Evolutionary conservation across 2,797 vertebrate species (phyloP).

Genomic region (Tragelaphus eurycerus): DNA sequence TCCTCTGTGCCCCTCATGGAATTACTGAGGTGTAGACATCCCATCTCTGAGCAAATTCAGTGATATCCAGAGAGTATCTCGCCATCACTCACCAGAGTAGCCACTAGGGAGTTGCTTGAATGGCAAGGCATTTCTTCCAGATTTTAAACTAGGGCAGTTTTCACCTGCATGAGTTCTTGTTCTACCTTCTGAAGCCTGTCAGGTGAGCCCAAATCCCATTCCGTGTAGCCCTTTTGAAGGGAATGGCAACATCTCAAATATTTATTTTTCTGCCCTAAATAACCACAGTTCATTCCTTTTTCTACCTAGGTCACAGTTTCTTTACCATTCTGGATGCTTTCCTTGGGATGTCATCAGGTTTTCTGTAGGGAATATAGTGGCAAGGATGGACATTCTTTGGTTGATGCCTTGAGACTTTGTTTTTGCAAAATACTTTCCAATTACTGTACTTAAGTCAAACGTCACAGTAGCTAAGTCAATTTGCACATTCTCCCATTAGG

Average conservation of each 20-base stretch:
- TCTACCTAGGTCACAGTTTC: not conserved
- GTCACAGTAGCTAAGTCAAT: not conserved
- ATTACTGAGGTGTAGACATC: not conserved
- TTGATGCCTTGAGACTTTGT: not conserved
- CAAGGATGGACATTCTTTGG: not conserved
- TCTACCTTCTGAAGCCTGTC: not conserved
- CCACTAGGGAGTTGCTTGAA: not conserved
- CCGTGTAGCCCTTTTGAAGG: not conserved
- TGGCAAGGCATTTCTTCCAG: not conserved
- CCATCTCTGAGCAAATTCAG: not conserved
- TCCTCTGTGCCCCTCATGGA: not conserved
- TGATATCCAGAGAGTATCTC: not conserved
- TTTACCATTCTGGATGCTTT: not conserved
- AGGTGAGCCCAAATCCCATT: not conserved
- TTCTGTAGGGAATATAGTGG: not conserved
- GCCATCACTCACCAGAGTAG: rapidly evolving
- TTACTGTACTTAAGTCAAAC: not conserved
- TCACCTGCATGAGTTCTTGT: not conserved
- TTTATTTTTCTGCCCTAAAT: not conserved
- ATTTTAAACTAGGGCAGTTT: not conserved
- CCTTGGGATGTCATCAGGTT: not conserved
- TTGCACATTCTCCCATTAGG: not conserved
- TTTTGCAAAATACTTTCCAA: not conserved
- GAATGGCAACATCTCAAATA: not conserved
- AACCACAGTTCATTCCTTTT: not conserved